Evolutionary conservation across 2,113 vertebrate species (phyloP), one percentile per base, ranked within the genome.

Genomic region (Dissostichus mawsoni): DNA sequence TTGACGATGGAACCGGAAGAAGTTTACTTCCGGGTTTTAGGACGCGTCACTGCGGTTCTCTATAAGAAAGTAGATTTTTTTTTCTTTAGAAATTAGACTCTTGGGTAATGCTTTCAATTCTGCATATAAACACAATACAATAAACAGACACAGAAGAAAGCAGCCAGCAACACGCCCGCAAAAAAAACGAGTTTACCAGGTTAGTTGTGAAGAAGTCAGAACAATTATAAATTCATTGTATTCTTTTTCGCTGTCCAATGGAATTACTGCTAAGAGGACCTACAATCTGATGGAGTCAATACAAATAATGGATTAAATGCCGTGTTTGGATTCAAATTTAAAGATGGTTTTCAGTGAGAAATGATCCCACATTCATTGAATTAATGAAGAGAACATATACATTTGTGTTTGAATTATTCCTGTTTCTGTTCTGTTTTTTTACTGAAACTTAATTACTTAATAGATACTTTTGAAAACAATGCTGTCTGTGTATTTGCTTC

Each of bases 371-470:
- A 41, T 64, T 75, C 3, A 12, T 18, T 56, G 23, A 61, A 48
- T 2, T 45, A 45, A 2, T 65, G 9, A 52, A 25, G 11, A 53
- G 44, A 41, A 29, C 13, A 11, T 44, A 8, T 4, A 48, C 36
- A 41, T 8, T 41, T 36, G 8, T 73, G 16, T 75, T 17, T 67
- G 2, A 77, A 48, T 48, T 71, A 62, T 74, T 50, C 8, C 41
- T 75, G 55, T 48, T 16, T 5, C 9, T 72, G n/a, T 16, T 5
- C 8, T 72, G n/a, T 3, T 20, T 76, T 57, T 53, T 56, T 13
- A 29, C 1, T 14, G 56, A 47, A 62, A 74, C 4, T 1, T 23
- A 23, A 63, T 53, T 8, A 76, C 47, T 58, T 47, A 52, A 58
- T 25, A 11, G 23, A 67, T 61, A 0, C 41, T 52, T 45, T 18